Base-by-base conservation (phyloP, 2,113 vertebrate species). In the Xenus cinereus region DNA sequence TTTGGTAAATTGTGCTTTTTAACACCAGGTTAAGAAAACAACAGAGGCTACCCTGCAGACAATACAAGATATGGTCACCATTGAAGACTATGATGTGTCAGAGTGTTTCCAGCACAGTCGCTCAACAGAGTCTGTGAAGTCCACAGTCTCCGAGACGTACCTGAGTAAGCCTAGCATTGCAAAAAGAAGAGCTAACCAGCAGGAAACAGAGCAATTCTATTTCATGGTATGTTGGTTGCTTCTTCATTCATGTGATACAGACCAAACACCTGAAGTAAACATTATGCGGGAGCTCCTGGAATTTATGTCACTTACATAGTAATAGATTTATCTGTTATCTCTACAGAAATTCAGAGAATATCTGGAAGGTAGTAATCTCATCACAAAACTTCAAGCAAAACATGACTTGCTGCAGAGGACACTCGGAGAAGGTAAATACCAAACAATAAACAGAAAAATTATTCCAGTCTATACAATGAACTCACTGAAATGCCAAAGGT, bases 131-230 rank as follows among this genome's bases (percentile, higher is more conserved):
- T 99, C 99, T 1, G 99, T 99, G 92, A 99, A 99, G 96, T 99
- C 99, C 72, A 99, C 99, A 0, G 99, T 99, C 82, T 99, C 99
- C 0, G 99, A 99, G 96, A 99, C 99, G 5, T 99, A 99, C 97
- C 97, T 99, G 96, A 99, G 99, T 97, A 99, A 99, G 88, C 99
- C 99, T 43, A 99, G 99, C 98, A 99, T 99, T 14, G 99, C 99
- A 81, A 99, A 99, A 97, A 98, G 99, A 95, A 98, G 99, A 91
- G 99, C 99, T 56, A 99, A 99, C 98, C 99, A 99, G 97, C 99
- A 99, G 97, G 99, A 99, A 97, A 99, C 99, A 0, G 99, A 99
- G 96, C 99, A 99, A 90, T 99, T 99, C 98, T 99, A 99, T 98
- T 99, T 99, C 94, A 99, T 99, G 99, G 99, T 99, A 96, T 64